Percentiles rank a stretch among this genome's conserved stretches.
These are phyloP conservation scores for Proctacanthus coquilletti DNA, from an alignment of 1,140 invertebrate genomes.

Conservation along the genomic window DNA sequence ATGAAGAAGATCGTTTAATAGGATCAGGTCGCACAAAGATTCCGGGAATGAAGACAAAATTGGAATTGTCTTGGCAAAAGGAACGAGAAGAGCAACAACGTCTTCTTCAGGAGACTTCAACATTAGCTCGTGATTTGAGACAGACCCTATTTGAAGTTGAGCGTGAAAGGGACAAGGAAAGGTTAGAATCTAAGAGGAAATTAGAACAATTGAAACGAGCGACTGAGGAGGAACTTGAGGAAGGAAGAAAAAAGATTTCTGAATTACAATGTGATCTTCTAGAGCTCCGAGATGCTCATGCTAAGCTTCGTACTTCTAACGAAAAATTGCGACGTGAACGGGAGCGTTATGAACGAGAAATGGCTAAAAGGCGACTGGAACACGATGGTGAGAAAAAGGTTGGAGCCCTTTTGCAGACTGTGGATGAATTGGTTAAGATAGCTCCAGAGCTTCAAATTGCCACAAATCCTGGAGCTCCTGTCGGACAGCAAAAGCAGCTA, in stretches of 20 bases:
- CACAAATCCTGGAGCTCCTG: slow-evolving; percentile 11
- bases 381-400: slow-evolving; percentile 28
- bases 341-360: slow-evolving; percentile 65
- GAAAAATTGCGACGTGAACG: slow-evolving; percentile 78
- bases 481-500: slow-evolving; percentile 10
- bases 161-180: slow-evolving; percentile 74
- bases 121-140: slow-evolving; percentile 71
- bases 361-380: slow-evolving; percentile 46
- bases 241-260: slow-evolving; percentile 64
- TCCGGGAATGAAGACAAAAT: slow-evolving; percentile 67
- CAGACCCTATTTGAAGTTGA: slow-evolving; percentile 80
- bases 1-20: slow-evolving; percentile 68
- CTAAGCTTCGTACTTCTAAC: slow-evolving; percentile 80
- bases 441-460: slow-evolving; percentile 44
- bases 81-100: slow-evolving; percentile 85
- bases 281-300: slow-evolving; percentile 78
- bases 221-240: slow-evolving; percentile 77
- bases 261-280: slow-evolving; percentile 75
- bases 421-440: slow-evolving; percentile 57
- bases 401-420: slow-evolving; percentile 48
- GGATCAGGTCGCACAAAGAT: slow-evolving; percentile 68
- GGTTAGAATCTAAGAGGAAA: slow-evolving; percentile 68
- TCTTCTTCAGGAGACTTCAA: slow-evolving; percentile 77
- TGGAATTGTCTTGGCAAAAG: slow-evolving; percentile 92
- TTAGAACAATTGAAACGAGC: slow-evolving; percentile 69